These are phyloP conservation scores for Orthosia gracilis DNA, from an alignment of 2,888 invertebrate genomes.

Conservation along the genomic window DNA sequence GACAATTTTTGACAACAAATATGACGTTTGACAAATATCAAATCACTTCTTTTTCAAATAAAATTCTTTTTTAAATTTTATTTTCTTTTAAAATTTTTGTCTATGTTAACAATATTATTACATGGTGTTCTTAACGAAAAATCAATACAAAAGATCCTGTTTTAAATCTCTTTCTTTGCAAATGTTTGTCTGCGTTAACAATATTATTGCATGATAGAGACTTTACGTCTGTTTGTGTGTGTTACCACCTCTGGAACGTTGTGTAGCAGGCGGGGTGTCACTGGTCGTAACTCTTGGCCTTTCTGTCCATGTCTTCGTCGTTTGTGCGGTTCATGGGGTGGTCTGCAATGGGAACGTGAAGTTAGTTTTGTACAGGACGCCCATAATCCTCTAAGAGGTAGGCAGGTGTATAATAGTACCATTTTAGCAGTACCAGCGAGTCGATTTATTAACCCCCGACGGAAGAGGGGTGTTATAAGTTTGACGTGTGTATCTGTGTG, in stretches of 20 bases:
- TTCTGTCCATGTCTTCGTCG: constrained; percentile 89
- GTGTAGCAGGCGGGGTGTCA: constrained; percentile 72
- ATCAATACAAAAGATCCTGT: background rate
- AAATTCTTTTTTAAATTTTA: background rate
- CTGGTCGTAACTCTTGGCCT: constrained; percentile 87
- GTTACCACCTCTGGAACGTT: constrained; percentile 65
- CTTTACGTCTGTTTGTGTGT: constrained; percentile 54
- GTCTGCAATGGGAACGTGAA: constrained; percentile 71
- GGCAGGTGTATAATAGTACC: no score
- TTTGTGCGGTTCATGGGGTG: constrained; percentile 87
- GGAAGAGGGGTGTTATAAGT: no score
- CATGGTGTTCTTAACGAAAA: no score
- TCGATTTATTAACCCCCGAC: no score
- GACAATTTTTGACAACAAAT: background rate
- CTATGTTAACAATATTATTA: constrained; percentile 50
- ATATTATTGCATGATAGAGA: constrained; percentile 54
- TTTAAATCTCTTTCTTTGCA: background rate
- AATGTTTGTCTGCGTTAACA: constrained; percentile 27
- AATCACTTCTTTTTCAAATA: background rate
- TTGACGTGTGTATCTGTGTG: no score
- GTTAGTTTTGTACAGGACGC: background rate
- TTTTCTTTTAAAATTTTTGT: background rate
- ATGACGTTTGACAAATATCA: constrained; percentile 38
- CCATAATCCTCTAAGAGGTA: no score
- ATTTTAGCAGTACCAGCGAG: no score